These are phyloP conservation scores for Ametastegia equiseti DNA, from an alignment of 2,888 invertebrate genomes.

Conservation along the genomic window DNA sequence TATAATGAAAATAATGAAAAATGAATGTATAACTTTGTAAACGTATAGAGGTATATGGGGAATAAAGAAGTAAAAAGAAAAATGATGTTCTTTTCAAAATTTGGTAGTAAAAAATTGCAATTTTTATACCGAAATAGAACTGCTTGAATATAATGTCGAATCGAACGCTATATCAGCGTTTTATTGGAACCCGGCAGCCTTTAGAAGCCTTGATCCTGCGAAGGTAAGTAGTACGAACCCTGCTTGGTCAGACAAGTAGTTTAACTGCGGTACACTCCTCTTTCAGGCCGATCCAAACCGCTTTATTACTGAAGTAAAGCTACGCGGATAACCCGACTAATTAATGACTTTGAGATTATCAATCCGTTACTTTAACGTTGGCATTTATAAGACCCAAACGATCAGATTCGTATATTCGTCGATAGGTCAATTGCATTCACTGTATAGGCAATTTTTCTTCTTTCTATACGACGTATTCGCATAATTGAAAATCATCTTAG, in stretches of 20 bases:
- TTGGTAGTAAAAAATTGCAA: no score
- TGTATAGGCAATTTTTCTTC: not conserved
- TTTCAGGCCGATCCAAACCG: not conserved
- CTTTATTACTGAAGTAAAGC: not conserved
- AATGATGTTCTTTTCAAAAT: not conserved
- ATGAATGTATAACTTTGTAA: not conserved
- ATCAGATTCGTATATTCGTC: not conserved
- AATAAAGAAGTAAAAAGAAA: not conserved
- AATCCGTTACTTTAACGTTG: constrained; percentile 29
- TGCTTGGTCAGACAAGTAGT: constrained; percentile 7
- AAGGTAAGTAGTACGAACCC: constrained; percentile 17
- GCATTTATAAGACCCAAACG: constrained; percentile 34
- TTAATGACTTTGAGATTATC: not conserved
- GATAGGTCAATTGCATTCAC: not conserved
- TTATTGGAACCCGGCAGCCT: not conserved
- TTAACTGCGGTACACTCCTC: not conserved
- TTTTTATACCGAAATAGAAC: no score
- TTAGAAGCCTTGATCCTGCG: not conserved
- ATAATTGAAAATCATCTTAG: no score
- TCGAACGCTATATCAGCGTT: not conserved
- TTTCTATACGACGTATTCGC: not conserved
- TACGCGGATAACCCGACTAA: constrained; percentile 5
- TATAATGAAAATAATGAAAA: not conserved
- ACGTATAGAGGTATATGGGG: no score
- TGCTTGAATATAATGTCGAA: not conserved